phyloP scores from a whole-genome alignment of 2,888 invertebrate species.

The Balanococcus diminutus region DNA sequence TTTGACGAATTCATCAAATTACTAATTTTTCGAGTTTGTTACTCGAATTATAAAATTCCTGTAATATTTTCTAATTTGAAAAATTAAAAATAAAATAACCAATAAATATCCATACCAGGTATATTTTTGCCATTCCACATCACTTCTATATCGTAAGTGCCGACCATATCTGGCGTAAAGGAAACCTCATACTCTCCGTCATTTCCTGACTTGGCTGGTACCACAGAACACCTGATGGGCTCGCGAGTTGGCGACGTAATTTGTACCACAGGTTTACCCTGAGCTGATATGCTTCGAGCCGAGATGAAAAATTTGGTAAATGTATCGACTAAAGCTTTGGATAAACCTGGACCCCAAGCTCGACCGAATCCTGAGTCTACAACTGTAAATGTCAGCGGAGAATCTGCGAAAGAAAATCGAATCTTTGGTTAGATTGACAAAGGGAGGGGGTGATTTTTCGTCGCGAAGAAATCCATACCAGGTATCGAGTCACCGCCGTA shows the following conservation, averaged over 20 bases:
- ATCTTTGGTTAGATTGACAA: background rate
- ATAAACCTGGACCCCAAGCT: constrained; percentile 68
- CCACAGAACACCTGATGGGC: constrained; percentile 62
- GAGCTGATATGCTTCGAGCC: constrained; percentile 56
- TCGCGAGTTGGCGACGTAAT: constrained; percentile 69
- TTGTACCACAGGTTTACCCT: constrained; percentile 62
- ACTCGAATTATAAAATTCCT: too few species aligned
- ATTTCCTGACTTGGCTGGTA: constrained; percentile 60
- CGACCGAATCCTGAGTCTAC: constrained; percentile 68
- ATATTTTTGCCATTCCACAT: constrained; percentile 65
- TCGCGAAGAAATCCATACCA: constrained; percentile 60
- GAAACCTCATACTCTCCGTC: constrained; percentile 83
- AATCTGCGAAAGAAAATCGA: constrained; percentile 59
- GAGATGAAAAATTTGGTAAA: constrained; percentile 55
- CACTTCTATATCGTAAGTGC: constrained; percentile 86
- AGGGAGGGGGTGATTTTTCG: background rate
- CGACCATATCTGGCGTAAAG: constrained; percentile 90
- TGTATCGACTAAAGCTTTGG: constrained; percentile 60
- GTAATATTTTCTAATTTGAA: background rate
- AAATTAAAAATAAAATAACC: too few species aligned
- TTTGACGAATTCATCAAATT: too few species aligned
- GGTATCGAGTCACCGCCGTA: constrained; percentile 67
- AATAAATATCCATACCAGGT: constrained; percentile 68
- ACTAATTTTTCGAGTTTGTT: too few species aligned
- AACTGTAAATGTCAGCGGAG: constrained; percentile 67